phyloP scores from a whole-genome alignment of 2,113 vertebrate species.

The Indri indri region DNA sequence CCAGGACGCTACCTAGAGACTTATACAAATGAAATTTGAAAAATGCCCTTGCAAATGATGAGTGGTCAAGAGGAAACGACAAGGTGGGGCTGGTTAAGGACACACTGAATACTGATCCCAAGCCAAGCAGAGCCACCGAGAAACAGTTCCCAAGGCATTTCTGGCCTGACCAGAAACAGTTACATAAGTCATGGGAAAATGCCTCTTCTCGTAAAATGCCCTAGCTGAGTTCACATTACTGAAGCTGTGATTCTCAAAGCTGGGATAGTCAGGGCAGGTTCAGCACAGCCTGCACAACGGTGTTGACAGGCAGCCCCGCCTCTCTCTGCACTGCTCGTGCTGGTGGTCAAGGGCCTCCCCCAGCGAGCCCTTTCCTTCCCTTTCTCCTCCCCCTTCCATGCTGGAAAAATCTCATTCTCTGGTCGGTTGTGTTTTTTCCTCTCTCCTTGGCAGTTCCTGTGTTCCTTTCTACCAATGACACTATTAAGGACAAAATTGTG shows the following conservation, averaged over 20 bases:
- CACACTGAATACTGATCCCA: background rate
- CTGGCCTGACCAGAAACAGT: background rate
- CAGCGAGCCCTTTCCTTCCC: background rate
- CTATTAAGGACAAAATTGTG: background rate
- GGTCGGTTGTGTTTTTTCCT: background rate
- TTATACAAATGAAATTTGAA: background rate
- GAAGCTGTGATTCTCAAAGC: background rate
- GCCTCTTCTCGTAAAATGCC: background rate
- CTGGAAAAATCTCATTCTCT: background rate
- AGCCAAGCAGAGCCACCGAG: background rate
- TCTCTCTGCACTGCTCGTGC: background rate
- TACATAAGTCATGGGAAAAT: constrained; percentile 19
- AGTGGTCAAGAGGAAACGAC: background rate
- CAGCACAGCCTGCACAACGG: background rate
- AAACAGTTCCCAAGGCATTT: constrained; percentile 1
- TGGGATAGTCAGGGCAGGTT: background rate
- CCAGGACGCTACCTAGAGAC: background rate
- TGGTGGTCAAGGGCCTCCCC: background rate
- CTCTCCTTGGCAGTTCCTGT: background rate
- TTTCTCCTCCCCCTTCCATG: background rate
- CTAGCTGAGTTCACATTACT: background rate
- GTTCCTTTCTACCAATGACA: background rate
- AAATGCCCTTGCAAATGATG: background rate
- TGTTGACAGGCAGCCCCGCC: background rate
- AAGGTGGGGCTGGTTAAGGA: background rate